Percentiles rank a stretch among this genome's conserved stretches.
These are phyloP conservation scores for Lichenostomus cassidix DNA, from an alignment of 2,113 vertebrate species.

Conservation along the genomic window DNA sequence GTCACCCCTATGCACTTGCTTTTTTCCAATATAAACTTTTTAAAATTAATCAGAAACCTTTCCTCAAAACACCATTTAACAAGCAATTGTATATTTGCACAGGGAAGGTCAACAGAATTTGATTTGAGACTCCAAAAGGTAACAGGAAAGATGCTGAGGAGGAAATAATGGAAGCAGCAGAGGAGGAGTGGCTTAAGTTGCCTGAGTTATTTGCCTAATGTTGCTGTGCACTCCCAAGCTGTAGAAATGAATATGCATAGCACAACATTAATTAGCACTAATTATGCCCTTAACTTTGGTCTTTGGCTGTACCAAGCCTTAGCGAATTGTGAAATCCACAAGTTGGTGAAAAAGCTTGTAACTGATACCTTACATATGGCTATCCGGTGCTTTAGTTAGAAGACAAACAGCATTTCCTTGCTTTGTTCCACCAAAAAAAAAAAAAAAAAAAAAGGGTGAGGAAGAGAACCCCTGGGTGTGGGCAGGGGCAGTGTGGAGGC, in stretches of 20 bases:
- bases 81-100: background rate
- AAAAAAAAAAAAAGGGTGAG: background rate
- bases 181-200: background rate
- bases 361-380: background rate
- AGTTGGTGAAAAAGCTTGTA: background rate
- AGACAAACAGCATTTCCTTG: background rate
- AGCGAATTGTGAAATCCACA: background rate
- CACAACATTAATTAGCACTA: slow-evolving; percentile 4
- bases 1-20: background rate
- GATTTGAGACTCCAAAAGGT: background rate
- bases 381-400: background rate
- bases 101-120: background rate
- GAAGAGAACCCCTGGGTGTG: background rate
- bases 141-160: background rate
- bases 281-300: slow-evolving; percentile 15
- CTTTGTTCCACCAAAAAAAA: background rate
- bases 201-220: background rate
- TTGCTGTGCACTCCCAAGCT: slow-evolving; percentile 9
- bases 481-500: background rate
- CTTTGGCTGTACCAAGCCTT: background rate
- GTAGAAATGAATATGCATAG: slow-evolving; percentile 6
- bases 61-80: background rate
- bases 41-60: background rate
- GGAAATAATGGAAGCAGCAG: background rate
- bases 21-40: background rate